Percentiles rank a stretch among this genome's conserved stretches.
Evolutionary conservation across 1,140 invertebrate genomes (phyloP).

Genomic region (Kradibia gibbosae): DNA sequence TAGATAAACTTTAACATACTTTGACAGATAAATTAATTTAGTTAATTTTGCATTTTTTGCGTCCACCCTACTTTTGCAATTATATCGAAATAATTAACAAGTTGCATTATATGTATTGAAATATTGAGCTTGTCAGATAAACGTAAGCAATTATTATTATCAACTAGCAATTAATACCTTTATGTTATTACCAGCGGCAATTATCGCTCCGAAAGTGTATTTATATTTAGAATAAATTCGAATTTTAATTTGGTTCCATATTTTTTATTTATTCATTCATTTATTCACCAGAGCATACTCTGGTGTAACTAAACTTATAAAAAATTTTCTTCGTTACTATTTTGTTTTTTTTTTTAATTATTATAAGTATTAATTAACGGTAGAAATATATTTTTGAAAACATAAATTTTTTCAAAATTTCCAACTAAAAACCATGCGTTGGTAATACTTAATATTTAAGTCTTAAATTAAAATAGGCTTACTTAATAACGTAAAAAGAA

Average conservation of each 20-base stretch:
- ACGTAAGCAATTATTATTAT: background rate
- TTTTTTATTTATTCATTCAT: too few relatives aligned
- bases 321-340: too few relatives aligned
- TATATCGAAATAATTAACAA: background rate
- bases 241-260: background rate
- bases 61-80: background rate
- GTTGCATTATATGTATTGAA: background rate
- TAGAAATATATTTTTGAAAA: too few relatives aligned
- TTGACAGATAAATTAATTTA: background rate
- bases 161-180: background rate
- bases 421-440: background rate
- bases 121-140: background rate
- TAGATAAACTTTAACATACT: background rate
- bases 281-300: too few relatives aligned
- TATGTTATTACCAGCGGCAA: background rate
- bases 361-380: too few relatives aligned
- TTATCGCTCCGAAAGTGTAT: constrained; percentile 35
- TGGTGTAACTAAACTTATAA: too few relatives aligned
- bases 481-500: background rate
- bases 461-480: background rate
- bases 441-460: background rate
- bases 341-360: too few relatives aligned
- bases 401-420: background rate
- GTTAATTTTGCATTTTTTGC: background rate
- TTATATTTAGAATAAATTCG: constrained; percentile 36